Base-by-base conservation (phyloP, 2,888 invertebrate species). In the Drosophila imparisetae region DNA sequence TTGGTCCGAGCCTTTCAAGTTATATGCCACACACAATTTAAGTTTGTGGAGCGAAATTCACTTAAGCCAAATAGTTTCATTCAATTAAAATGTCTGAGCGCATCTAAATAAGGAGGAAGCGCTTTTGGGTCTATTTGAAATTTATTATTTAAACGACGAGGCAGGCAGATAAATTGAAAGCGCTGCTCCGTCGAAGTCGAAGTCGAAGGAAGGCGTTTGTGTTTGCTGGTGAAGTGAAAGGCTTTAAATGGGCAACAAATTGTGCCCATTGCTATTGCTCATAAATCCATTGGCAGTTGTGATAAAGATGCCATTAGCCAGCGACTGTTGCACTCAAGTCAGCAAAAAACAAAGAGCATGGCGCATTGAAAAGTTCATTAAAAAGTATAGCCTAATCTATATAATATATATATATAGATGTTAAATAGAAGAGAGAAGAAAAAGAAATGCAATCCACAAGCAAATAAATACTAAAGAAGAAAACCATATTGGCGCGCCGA, bases 271-370 rank as follows among this genome's bases (percentile, higher is more conserved):
- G 63, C 59, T 52, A 58, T 67, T 53, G 65, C 45, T 59, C 73
- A 79, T 79, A 79, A 84, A 72, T 75, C 64, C 66, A 75, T 81
- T 67, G 74, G 63, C 53, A 59, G 72, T 72, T 66, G 75, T 75
- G 78, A 80, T 81, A 80, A 83, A 80, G 67, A 73, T 72, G 66
- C 61, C 59, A 61, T 64, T 69, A 69, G 72, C 62, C 66, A 42
- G 64, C 27, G 62, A 42, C 52, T 72, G 63, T 54, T 62, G 55
- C 40, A 48, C 42, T 21, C 57, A 63, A 48, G 42, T 21, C 57
- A 66, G 32, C 6, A 49, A 62, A 45, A 59, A 57, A 49, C 32
- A 45, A 57, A 63, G 30, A 45, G 8, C 45, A 45, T 24, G 15
- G 15, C 24, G 29, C 63, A 53, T 36, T 69, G 40, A 21, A 53